A percentile compares a stretch with the other conserved stretches of the same genome.
phyloP scores from a whole-genome alignment of 2,888 invertebrate species.

The Gymnoscelis rufifasciata region DNA sequence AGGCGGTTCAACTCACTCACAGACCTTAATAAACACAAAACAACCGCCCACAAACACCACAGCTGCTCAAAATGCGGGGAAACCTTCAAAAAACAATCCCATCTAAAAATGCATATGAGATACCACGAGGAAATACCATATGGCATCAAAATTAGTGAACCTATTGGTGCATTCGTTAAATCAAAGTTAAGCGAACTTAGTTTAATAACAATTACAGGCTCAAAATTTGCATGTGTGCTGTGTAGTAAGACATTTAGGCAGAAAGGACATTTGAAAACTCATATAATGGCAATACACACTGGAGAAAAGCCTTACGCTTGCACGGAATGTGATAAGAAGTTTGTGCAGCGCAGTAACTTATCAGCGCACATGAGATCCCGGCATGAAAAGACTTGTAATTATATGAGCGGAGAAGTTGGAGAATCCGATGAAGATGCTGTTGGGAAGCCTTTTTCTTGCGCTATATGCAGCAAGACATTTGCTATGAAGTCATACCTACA shows the following conservation, averaged over 20 bases:
- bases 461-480: conserved; percentile 8
- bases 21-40: conserved; percentile 5
- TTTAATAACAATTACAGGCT: neutral
- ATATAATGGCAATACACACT: conserved; percentile 5
- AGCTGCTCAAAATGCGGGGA: conserved; percentile 2
- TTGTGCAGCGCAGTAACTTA: conserved; percentile 8
- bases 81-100: neutral
- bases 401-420: conserved; percentile 2
- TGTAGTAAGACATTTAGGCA: conserved; percentile 6
- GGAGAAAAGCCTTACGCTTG: conserved; percentile 2
- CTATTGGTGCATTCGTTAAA: neutral
- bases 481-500: conserved; percentile 11
- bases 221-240: conserved; percentile 9
- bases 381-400: neutral
- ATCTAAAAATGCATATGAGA: conserved; percentile 8
- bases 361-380: conserved; percentile 5
- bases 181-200: neutral
- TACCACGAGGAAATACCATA: conserved; percentile 3
- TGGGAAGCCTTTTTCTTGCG: conserved; percentile 4
- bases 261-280: conserved; percentile 16
- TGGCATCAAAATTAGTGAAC: neutral
- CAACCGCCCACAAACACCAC: conserved; percentile 1
- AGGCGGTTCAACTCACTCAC: neutral
- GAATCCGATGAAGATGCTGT: neutral
- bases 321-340: neutral